Conservation (phyloP, 37 sponge, comb jelly and placozoan genomes). For the Aphrocallistes beatrix region DNA sequence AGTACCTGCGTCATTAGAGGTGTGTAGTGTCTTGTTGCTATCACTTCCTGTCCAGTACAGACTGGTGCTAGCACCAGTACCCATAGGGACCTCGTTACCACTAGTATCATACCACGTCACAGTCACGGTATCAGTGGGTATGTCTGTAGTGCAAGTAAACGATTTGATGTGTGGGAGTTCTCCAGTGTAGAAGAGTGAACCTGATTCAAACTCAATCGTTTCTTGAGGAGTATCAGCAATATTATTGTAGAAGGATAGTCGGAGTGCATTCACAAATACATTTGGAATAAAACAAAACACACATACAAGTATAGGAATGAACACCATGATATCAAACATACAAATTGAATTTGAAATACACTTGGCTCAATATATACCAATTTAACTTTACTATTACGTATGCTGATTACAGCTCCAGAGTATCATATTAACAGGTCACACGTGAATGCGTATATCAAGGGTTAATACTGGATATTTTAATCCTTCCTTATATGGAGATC, state of each 20-base stretch:
- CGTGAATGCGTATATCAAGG: too few species aligned
- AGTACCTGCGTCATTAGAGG: not conserved
- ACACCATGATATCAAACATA: too few species aligned
- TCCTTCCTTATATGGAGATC: too few species aligned
- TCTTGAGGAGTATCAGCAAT: not conserved
- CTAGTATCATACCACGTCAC: constrained; percentile 10
- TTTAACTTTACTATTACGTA: too few species aligned
- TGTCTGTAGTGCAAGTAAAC: constrained; percentile 1
- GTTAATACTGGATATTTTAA: too few species aligned
- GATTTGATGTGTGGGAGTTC: not conserved
- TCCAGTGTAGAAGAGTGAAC: not conserved
- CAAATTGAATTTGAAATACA: too few species aligned
- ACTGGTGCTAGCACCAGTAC: not conserved
- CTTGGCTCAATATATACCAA: too few species aligned
- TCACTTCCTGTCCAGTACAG: not conserved
- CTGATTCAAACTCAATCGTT: not conserved
- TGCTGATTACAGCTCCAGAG: too few species aligned
- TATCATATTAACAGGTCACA: too few species aligned
- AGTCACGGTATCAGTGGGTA: not conserved
- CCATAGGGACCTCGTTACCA: not conserved
- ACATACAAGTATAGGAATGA: too few species aligned
- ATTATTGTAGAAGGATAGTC: not conserved
- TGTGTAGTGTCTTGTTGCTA: constrained; percentile 2
- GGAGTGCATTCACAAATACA: too few species aligned
- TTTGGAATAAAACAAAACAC: too few species aligned